Base-by-base conservation (phyloP, 1,140 invertebrate genomes). In the Chrysoperla carnea region DNA sequence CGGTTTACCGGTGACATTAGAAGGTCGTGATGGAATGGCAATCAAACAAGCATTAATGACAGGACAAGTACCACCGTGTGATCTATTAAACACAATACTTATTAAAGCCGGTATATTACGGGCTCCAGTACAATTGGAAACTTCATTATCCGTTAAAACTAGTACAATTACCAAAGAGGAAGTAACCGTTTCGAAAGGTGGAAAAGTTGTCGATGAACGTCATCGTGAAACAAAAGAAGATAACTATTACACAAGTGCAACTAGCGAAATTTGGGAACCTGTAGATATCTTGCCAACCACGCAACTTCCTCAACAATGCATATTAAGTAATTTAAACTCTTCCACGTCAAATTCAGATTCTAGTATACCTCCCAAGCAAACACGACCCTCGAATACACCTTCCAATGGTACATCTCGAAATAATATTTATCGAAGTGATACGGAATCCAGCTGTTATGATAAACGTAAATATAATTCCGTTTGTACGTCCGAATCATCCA, bases 161-260 rank as follows among this genome's bases (percentile, higher is more conserved):
- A 76, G 75, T 28, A 70, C 80, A 13, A 72, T 79, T 15, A 81
- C 78, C 35, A 78, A 75, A 42, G 80, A 84, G 53, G 76, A 80
- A 50, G 73, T 84, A 41, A 77, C 75, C 0, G 76, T 83, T 12
- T 71, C 75, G 5, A 67, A 73, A 9, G 74, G 71, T 41, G 80
- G 80, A 4, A 69, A 72, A 49, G 64, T 83, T 29, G 67, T 84
- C 1, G 79, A 83, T 58, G 79, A 82, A 51, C 57, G 78, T 5
- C 76, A 72, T 41, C 67, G 75, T 29, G 78, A 84, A 58, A 78
- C 76, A 13, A 79, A 81, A 57, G 77, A 83, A 46, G 73, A 78
- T 52, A 78, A 80, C 52, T 75, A 69, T 48, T 81, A 80, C 52
- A 70, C 74, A 28, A 77, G 72, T 44, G 70, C 74, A 36, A 75